Evolutionary conservation across 2,797 vertebrate genomes (phyloP).

Genomic region (Urophycis tenuis): DNA sequence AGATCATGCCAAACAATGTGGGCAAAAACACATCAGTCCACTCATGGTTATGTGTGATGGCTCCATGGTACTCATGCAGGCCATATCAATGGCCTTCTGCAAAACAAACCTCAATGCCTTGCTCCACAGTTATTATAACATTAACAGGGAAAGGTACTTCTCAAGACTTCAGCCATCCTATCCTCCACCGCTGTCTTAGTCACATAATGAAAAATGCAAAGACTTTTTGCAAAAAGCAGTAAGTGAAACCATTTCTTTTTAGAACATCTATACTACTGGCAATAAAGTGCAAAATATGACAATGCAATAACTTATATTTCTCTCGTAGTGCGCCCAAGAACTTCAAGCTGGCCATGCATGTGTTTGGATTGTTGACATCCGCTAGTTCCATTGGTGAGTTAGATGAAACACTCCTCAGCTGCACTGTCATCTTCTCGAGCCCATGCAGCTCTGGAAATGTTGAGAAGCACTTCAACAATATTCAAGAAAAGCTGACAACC

Average conservation of each 20-base stretch:
- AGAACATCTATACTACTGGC: not conserved
- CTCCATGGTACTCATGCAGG: conserved; percentile 19
- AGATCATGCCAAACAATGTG: not conserved
- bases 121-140: conserved; percentile 8
- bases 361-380: conserved; percentile 19
- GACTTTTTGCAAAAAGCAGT: conserved; percentile 23
- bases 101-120: conserved; percentile 1
- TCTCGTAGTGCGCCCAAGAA: conserved; percentile 5
- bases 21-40: not conserved
- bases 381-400: conserved; percentile 4
- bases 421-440: conserved; percentile 14
- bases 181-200: conserved; percentile 20
- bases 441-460: conserved; percentile 15
- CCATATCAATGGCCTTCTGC: conserved; percentile 3
- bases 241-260: conserved; percentile 2
- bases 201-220: conserved; percentile 27
- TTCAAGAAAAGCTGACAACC: conserved; percentile 8
- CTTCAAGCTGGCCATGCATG: conserved; percentile 22
- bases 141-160: too few species aligned
- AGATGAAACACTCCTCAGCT: conserved; percentile 23
- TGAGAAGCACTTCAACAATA: conserved; percentile 18
- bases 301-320: conserved; percentile 5
- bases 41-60: conserved; percentile 26
- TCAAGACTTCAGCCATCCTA: conserved; percentile 12
- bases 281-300: not conserved